A percentile compares a stretch with the other conserved stretches of the same genome.
These are phyloP conservation scores for Sesamia inferens DNA, from an alignment of 2,888 invertebrate species.

Conservation along the genomic window DNA sequence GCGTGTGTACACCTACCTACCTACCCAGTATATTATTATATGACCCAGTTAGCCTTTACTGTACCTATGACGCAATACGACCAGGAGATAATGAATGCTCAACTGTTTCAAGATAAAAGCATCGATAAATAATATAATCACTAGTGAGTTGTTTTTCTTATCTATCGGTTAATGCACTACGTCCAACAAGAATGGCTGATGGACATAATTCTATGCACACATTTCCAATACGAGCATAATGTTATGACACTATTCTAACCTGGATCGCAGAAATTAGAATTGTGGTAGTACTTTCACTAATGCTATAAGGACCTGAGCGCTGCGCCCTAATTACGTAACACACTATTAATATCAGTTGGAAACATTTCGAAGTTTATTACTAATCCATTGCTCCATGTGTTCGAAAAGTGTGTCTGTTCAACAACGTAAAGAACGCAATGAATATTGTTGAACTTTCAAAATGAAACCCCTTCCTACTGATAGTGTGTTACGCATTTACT, in stretches of 20 bases:
- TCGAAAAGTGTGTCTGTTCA: no score
- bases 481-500: no score
- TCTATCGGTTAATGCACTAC: neutral
- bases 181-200: neutral
- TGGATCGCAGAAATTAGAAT: neutral
- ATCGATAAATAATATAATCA: constrained; percentile 18
- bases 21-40: neutral
- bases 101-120: constrained; percentile 7
- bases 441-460: no score
- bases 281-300: neutral
- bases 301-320: neutral
- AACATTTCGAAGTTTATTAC: no score
- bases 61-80: constrained; percentile 14
- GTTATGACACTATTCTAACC: neutral
- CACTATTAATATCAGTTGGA: no score
- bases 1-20: neutral
- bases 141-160: constrained; percentile 11
- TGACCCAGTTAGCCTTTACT: constrained; percentile 22
- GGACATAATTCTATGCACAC: neutral
- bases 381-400: no score
- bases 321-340: no score
- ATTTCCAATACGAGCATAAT: neutral
- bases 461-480: no score
- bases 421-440: no score
- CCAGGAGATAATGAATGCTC: constrained; percentile 4